Percentiles rank a stretch among this genome's conserved stretches.
Evolutionary conservation across 2,888 invertebrate species (phyloP).

Genomic region (Drosophila flavopinicola): DNA sequence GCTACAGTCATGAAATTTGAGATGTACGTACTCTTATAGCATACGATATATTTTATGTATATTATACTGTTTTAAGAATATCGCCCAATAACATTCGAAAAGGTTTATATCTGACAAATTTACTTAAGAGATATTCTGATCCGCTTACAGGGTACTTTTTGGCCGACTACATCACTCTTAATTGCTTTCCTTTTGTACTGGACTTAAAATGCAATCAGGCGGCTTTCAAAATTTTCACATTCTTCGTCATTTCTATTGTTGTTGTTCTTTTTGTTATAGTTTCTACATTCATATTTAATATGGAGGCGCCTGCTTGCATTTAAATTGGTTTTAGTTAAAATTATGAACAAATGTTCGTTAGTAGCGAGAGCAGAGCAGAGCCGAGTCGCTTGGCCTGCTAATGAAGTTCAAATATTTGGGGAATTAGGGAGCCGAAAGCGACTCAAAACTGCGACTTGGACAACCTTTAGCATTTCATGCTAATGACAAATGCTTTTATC

Average conservation of each 20-base stretch:
- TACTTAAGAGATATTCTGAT: too few species aligned
- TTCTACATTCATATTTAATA: constrained; percentile 30
- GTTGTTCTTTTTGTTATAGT: constrained; percentile 16
- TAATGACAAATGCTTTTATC: constrained; percentile 80
- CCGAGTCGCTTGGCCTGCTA: constrained; percentile 37
- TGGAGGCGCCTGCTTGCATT: constrained; percentile 30
- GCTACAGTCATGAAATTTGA: too few species aligned
- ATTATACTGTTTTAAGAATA: too few species aligned
- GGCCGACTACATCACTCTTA: neutral
- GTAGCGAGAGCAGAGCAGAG: constrained; percentile 29
- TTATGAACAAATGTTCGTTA: constrained; percentile 60
- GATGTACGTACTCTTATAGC: too few species aligned
- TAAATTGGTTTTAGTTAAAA: constrained; percentile 69
- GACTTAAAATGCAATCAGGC: constrained; percentile 45
- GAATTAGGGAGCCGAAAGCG: constrained; percentile 38
- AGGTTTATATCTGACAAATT: too few species aligned
- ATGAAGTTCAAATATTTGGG: constrained; percentile 76
- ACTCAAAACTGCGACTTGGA: constrained; percentile 38
- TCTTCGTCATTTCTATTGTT: constrained; percentile 6
- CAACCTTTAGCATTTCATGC: constrained; percentile 71
- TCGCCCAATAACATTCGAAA: too few species aligned
- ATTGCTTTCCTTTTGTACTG: neutral
- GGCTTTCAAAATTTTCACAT: constrained; percentile 20
- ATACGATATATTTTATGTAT: too few species aligned
- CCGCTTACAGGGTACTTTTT: neutral